These are phyloP conservation scores for Helogale parvula DNA, from an alignment of 2,113 vertebrate species.

Conservation along the genomic window DNA sequence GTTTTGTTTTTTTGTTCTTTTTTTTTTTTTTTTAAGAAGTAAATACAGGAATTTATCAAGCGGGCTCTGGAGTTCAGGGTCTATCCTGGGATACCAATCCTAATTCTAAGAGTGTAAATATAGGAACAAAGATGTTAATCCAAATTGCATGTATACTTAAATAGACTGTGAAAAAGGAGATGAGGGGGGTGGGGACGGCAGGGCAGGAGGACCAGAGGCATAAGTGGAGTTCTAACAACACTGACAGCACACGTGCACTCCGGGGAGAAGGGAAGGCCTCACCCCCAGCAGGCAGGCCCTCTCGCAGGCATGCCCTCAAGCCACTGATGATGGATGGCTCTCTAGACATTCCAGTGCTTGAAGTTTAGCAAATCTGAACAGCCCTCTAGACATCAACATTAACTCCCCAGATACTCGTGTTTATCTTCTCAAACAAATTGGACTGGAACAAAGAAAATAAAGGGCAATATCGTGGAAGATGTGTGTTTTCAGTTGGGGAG, in stretches of 20 bases:
- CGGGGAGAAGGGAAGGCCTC: neutral
- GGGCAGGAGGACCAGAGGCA: neutral
- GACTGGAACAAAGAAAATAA: neutral
- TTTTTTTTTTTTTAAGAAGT: neutral
- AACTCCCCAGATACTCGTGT: neutral
- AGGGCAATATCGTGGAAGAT: neutral
- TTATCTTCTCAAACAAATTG: slow-evolving; percentile 22
- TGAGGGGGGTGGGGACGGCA: fast-evolving
- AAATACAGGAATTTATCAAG: neutral
- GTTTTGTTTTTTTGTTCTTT: neutral
- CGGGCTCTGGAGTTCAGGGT: neutral
- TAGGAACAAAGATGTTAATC: neutral
- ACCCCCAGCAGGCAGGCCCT: neutral
- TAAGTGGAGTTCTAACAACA: neutral
- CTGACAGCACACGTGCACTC: neutral
- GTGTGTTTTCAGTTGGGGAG: neutral
- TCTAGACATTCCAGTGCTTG: neutral
- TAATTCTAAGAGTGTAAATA: neutral
- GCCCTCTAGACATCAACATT: neutral
- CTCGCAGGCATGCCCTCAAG: neutral
- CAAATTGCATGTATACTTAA: neutral
- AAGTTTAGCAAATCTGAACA: slow-evolving; percentile 41
- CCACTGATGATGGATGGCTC: neutral
- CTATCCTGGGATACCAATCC: neutral
- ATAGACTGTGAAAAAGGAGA: neutral